Evolutionary conservation across 1,140 invertebrate genomes (phyloP).

Genomic region (Ectropis grisescens): DNA sequence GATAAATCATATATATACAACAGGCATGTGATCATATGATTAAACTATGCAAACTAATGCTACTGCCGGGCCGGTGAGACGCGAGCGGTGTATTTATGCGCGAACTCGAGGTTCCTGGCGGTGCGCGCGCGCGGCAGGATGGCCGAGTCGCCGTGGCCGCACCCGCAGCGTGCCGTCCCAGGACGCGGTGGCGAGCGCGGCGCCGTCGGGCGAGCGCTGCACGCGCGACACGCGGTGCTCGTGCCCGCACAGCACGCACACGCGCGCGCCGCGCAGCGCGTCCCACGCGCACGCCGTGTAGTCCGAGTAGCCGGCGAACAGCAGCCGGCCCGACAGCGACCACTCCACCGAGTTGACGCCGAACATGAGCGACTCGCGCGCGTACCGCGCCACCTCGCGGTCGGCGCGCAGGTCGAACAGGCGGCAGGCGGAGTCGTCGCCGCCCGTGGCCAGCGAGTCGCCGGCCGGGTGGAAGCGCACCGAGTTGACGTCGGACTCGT

Average conservation of each 20-base stretch:
- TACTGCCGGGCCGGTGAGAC: too few species aligned
- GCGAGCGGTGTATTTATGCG: too few species aligned
- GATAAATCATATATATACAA: too few species aligned
- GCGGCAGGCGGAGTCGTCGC: conserved; percentile 98
- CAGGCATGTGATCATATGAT: too few species aligned
- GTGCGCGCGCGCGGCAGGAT: too few species aligned
- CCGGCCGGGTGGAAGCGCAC: conserved; percentile 99
- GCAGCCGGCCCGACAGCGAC: conserved; percentile 93
- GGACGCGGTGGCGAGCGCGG: conserved; percentile 95
- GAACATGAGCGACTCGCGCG: conserved; percentile 98
- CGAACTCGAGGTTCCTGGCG: too few species aligned
- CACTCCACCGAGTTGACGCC: conserved; percentile 98
- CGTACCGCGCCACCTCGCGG: conserved; percentile 96
- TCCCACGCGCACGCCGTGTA: conserved; percentile 99
- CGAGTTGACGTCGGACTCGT: conserved; percentile 98
- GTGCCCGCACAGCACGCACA: conserved; percentile 95
- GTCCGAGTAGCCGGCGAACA: conserved; percentile 99
- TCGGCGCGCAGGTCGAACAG: conserved; percentile 98
- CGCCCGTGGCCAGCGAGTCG: conserved; percentile 97
- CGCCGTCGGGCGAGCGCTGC: conserved; percentile 97
- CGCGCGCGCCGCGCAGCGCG: conserved; percentile 92
- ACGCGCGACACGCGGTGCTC: conserved; percentile 97
- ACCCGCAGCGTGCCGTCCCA: conserved; percentile 98
- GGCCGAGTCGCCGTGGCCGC: conserved; percentile 21
- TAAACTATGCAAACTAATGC: too few species aligned